Evolutionary conservation across 2,888 invertebrate genomes (phyloP).

Genomic region (Spisula subtruncata): DNA sequence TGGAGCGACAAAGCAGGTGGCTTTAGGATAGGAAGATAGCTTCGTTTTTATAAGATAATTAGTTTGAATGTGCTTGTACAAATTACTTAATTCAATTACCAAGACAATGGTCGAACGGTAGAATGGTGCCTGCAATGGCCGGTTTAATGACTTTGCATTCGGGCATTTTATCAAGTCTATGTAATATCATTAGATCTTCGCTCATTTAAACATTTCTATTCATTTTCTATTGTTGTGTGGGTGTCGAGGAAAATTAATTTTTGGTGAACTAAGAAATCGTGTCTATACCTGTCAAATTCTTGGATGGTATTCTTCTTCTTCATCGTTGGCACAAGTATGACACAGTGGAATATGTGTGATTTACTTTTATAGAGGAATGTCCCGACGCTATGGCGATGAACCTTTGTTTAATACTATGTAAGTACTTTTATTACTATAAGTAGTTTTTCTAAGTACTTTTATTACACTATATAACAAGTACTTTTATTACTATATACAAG

Average conservation of each 20-base stretch:
- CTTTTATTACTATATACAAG: no score
- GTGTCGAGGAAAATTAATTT: not conserved
- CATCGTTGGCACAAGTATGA: not conserved
- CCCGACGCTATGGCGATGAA: constrained; percentile 53
- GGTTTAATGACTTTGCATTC: not conserved
- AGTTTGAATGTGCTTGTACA: not conserved
- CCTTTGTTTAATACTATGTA: constrained; percentile 61
- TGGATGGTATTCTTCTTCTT: not conserved
- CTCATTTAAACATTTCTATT: not conserved
- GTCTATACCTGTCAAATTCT: not conserved
- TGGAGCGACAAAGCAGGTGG: not conserved
- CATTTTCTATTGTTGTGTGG: not conserved
- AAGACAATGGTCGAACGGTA: not conserved
- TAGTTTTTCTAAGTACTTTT: no score
- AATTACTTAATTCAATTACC: constrained; percentile 19
- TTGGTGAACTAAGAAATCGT: not conserved
- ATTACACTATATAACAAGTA: no score
- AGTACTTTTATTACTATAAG: constrained; percentile 33
- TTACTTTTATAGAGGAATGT: constrained; percentile 27
- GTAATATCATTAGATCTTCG: not conserved
- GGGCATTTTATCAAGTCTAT: not conserved
- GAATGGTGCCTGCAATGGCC: not conserved
- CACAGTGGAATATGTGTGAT: constrained; percentile 1
- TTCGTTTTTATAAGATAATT: not conserved
- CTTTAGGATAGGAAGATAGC: not conserved